A percentile compares a stretch with the other conserved stretches of the same genome.
Evolutionary conservation across 1,140 invertebrate genomes (phyloP).

Genomic region (Myzus persicae): DNA sequence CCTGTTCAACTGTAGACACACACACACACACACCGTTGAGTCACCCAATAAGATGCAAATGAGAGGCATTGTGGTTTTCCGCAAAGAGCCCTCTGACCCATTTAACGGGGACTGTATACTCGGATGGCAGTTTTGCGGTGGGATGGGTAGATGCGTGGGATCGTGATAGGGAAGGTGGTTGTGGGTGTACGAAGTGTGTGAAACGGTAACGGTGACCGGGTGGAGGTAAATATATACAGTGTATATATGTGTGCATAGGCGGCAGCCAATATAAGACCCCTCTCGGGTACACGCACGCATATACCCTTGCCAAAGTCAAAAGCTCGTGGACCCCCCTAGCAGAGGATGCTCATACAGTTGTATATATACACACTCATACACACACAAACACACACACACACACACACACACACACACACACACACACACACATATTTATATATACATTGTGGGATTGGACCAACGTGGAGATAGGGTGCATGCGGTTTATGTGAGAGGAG

Average conservation of each 20-base stretch:
- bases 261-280: constrained; percentile 15
- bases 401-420: background rate
- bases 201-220: background rate
- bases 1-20: background rate
- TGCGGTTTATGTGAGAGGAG: background rate
- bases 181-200: background rate
- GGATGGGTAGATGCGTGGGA: too few relatives aligned
- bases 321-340: background rate
- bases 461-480: background rate
- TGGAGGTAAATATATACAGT: background rate
- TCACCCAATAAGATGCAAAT: constrained; percentile 55
- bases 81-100: constrained; percentile 38
- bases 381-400: too few relatives aligned
- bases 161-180: background rate
- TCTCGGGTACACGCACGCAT: background rate
- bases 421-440: background rate
- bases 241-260: background rate
- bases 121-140: background rate
- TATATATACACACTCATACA: too few relatives aligned
- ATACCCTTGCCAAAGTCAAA: background rate
- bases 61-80: constrained; percentile 46
- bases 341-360: background rate
- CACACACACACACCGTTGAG: background rate
- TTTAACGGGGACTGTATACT: constrained; percentile 18
- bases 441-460: background rate